Evolutionary conservation across 2,888 invertebrate genomes (phyloP).

Genomic region (Ectemnius cavifrons): DNA sequence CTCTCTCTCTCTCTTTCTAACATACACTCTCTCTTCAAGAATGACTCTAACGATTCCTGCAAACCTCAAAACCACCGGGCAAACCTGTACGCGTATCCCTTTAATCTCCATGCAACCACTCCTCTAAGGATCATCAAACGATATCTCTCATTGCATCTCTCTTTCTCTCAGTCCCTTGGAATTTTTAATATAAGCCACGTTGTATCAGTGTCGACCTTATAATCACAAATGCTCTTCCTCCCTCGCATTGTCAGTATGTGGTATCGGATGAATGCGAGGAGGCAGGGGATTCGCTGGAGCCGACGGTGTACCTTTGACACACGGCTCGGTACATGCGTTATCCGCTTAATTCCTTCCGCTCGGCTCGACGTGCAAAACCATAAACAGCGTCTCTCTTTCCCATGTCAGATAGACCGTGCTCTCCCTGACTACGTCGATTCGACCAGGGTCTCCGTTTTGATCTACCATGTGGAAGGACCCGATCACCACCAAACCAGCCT

Average conservation of each 20-base stretch:
- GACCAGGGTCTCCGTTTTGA: constrained; percentile 58
- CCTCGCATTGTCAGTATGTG: background rate
- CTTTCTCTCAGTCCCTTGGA: no score
- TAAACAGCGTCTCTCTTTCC: constrained; percentile 56
- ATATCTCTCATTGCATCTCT: no score
- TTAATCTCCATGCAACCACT: background rate
- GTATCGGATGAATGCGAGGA: background rate
- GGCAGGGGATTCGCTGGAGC: background rate
- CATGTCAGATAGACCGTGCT: background rate
- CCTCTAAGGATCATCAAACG: background rate
- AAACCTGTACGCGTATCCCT: background rate
- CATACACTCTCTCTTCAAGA: background rate
- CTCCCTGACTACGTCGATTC: constrained; percentile 40
- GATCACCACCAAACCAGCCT: constrained; percentile 42
- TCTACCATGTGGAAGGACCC: constrained; percentile 60
- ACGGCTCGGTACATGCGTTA: constrained; percentile 47
- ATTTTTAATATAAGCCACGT: no score
- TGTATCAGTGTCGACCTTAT: no score
- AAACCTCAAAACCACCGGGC: background rate
- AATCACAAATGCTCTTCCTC: no score
- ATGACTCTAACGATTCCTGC: background rate
- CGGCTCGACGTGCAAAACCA: constrained; percentile 58
- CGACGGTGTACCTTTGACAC: constrained; percentile 45
- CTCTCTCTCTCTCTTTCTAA: background rate
- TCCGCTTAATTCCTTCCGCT: constrained; percentile 64